Evolutionary conservation across 2,113 vertebrate genomes (phyloP).

Genomic region (Sceloporus tristichus): DNA sequence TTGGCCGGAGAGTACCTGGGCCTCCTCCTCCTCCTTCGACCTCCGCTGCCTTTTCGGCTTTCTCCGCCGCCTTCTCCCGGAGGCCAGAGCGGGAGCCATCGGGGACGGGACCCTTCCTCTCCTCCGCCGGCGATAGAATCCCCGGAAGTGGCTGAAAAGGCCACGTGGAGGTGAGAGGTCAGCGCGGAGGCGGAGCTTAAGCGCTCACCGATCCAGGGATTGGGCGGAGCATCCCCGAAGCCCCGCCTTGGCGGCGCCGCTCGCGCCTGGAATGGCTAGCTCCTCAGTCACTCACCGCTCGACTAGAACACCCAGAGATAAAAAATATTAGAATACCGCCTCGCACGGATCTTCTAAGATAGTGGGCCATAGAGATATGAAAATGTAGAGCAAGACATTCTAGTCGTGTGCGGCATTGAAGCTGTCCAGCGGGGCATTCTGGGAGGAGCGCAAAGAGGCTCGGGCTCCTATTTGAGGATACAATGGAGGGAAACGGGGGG

Average conservation of each 20-base stretch:
- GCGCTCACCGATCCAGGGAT: rapidly evolving
- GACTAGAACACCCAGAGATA: neutral
- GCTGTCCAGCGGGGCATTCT: no score
- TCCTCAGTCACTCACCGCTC: neutral
- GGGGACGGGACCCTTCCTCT: rapidly evolving
- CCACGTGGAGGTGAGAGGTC: neutral
- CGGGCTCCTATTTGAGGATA: no score
- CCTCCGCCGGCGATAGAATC: neutral
- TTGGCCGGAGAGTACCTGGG: neutral
- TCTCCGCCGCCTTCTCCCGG: constrained; percentile 12
- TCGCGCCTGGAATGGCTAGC: neutral
- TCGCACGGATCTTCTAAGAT: no score
- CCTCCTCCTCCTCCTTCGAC: neutral
- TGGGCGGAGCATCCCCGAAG: neutral
- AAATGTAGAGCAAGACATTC: neutral
- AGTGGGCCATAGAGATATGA: neutral
- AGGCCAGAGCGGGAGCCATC: constrained; percentile 5
- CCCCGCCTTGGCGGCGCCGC: neutral
- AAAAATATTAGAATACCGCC: neutral
- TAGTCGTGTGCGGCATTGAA: no score
- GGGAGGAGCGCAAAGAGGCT: no score
- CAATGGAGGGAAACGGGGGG: no score
- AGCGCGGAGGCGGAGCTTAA: neutral
- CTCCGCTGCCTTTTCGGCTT: neutral
- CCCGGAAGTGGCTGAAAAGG: neutral